A percentile compares a stretch with the other conserved stretches of the same genome.
These are phyloP conservation scores for Thunnus maccoyii DNA, from an alignment of 2,113 vertebrate species.

Conservation along the genomic window DNA sequence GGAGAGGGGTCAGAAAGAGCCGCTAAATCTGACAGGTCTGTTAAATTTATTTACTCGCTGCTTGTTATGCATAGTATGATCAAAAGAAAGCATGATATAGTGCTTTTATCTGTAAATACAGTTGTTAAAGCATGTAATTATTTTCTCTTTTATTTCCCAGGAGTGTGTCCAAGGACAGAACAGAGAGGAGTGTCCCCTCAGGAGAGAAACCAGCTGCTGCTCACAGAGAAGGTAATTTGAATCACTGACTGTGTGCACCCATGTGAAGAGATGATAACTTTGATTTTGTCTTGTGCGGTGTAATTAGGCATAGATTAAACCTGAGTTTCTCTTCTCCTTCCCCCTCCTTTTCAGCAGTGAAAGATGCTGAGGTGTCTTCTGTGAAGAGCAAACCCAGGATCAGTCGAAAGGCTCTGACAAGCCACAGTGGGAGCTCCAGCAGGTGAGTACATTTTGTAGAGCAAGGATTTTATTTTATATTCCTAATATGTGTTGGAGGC, in stretches of 20 bases:
- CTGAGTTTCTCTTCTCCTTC: neutral
- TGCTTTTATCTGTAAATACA: slow-evolving; percentile 50
- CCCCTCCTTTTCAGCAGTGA: slow-evolving; percentile 32
- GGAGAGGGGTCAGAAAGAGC: slow-evolving; percentile 53
- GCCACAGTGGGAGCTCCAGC: slow-evolving; percentile 23
- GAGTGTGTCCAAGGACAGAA: slow-evolving; percentile 76
- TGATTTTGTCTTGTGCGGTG: slow-evolving; percentile 43
- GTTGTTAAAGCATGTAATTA: slow-evolving; percentile 65
- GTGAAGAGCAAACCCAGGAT: slow-evolving; percentile 71
- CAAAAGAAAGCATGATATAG: neutral
- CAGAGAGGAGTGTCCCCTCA: slow-evolving; percentile 65
- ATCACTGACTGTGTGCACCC: neutral
- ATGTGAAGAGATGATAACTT: slow-evolving; percentile 40
- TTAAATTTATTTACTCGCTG: neutral
- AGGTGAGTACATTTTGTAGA: slow-evolving; percentile 56
- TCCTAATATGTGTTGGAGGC: neutral
- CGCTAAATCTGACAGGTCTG: slow-evolving; percentile 70
- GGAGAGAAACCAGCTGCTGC: slow-evolving; percentile 73
- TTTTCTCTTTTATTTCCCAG: slow-evolving; percentile 61
- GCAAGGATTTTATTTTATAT: neutral
- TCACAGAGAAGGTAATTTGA: slow-evolving; percentile 78
- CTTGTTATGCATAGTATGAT: slow-evolving; percentile 7
- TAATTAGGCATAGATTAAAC: slow-evolving; percentile 49
- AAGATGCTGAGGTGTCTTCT: slow-evolving; percentile 45
- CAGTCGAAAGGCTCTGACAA: slow-evolving; percentile 73